Evolutionary conservation across 2,888 invertebrate species (phyloP).

Genomic region (Drymonia ruficornis): DNA sequence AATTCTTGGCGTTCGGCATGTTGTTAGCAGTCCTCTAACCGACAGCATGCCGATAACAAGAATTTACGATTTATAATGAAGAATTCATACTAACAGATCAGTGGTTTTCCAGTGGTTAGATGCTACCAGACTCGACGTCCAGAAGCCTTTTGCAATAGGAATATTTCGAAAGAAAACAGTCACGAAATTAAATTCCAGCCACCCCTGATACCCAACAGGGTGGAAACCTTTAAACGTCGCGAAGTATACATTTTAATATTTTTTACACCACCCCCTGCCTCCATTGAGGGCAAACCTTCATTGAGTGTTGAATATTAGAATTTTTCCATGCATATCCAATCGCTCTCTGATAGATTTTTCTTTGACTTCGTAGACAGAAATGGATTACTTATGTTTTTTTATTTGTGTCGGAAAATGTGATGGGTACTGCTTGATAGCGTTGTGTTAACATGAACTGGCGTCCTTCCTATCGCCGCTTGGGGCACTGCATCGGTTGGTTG

Average conservation of each 20-base stretch:
- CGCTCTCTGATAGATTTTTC: conserved; percentile 33
- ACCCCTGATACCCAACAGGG: conserved; percentile 2
- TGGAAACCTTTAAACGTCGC: conserved; percentile 29
- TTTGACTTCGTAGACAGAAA: conserved; percentile 12
- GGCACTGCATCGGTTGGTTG: no score
- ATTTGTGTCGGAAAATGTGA: background rate
- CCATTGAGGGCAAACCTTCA: background rate
- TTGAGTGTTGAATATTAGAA: conserved; percentile 30
- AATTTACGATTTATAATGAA: no score
- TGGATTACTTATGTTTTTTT: background rate
- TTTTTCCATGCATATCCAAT: conserved; percentile 43
- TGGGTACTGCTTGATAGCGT: no score
- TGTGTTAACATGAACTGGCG: no score
- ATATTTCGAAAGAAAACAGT: background rate
- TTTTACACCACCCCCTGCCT: conserved; percentile 12
- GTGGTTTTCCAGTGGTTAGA: no score
- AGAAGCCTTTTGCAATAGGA: no score
- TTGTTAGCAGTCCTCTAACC: no score
- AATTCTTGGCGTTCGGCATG: no score
- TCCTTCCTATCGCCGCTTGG: no score
- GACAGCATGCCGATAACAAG: no score
- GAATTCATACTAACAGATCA: no score
- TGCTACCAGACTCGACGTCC: no score
- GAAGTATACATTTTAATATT: conserved; percentile 35
- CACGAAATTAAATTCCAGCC: background rate